A percentile compares a stretch with the other conserved stretches of the same genome.
Conservation (phyloP, 2,797 vertebrate genomes). For the Ibycter americanus region DNA sequence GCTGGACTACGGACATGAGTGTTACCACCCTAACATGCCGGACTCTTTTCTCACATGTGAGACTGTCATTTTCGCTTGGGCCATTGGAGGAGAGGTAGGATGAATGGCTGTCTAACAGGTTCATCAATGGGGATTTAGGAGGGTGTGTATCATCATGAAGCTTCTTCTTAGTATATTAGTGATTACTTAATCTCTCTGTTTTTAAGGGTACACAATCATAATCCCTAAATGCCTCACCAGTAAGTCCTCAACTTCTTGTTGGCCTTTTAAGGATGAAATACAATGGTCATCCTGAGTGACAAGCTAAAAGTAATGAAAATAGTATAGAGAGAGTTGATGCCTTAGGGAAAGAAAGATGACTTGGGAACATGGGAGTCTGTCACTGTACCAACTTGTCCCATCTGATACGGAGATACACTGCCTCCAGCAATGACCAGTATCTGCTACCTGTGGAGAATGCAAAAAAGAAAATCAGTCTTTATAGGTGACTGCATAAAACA, state of each 20-base stretch:
- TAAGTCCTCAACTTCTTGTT: neutral
- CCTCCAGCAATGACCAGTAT: neutral
- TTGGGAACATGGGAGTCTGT: neutral
- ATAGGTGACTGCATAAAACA: neutral
- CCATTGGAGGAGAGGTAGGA: slow-evolving; percentile 87
- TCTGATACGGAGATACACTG: neutral
- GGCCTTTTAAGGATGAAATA: neutral
- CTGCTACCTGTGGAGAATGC: neutral
- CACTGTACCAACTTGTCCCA: neutral
- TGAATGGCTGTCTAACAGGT: neutral
- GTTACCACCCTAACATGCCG: slow-evolving; percentile 89
- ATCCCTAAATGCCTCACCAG: neutral
- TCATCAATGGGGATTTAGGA: neutral
- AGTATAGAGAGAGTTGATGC: neutral
- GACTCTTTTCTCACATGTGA: slow-evolving; percentile 86
- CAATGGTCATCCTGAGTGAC: neutral
- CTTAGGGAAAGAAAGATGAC: neutral
- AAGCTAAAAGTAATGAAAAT: neutral
- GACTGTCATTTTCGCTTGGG: slow-evolving; percentile 87
- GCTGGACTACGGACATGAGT: slow-evolving; percentile 82
- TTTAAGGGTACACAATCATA: neutral
- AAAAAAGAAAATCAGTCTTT: neutral
- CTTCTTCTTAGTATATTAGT: neutral
- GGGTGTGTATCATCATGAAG: neutral
- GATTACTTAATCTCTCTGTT: neutral